Base-by-base conservation (phyloP, 2,888 invertebrate species). In the Eupithecia vulgata region DNA sequence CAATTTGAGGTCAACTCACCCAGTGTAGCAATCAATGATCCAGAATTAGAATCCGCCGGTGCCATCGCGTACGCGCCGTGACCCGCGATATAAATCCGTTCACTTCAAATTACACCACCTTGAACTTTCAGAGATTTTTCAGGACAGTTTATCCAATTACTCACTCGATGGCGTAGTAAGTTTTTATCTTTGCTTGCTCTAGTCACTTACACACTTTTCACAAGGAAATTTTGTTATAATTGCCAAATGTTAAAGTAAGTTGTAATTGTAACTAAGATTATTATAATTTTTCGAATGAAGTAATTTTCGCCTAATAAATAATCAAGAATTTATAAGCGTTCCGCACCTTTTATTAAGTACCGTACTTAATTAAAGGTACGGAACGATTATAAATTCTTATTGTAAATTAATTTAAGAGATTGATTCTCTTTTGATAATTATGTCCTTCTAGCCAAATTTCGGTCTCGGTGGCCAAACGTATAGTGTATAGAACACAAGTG, bases 1-100 rank as follows among this genome's bases (percentile, higher is more conserved):
- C 52, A 10, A 21, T 52, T 52, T 52, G 21, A 52, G 52, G 52
- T 48, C 21, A 8, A 48, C 48, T n/a, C 8, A 48, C n/a, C n/a
- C 48, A 48, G 48, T 59, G 61, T 65, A 30, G n/a, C 42, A 71
- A 78, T 78, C 74, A 73, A 72, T 74, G 75, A 67, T 65, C 65
- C 75, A 25, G 61, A 78, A 76, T 76, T 78, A 78, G 78, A 75
- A 77, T 66, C 78, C 74, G 82, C 82, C 67, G 72, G 84, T 84
- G 79, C 83, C 85, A 83, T 74, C 75, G 76, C 82, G 77, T 83
- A 79, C 77, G 72, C 70, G 72, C 68, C 71, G 72, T 74, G 72
- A 40, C 68, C 59, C 68, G 48, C 67, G 68, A 66, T 72, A 68
- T 70, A 73, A 75, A 77, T 76, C 75, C 45, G 66, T 68, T 67